Percentiles rank a stretch among this genome's conserved stretches.
phyloP scores from a whole-genome alignment of 2,888 invertebrate genomes.

The Carabus problematicus region DNA sequence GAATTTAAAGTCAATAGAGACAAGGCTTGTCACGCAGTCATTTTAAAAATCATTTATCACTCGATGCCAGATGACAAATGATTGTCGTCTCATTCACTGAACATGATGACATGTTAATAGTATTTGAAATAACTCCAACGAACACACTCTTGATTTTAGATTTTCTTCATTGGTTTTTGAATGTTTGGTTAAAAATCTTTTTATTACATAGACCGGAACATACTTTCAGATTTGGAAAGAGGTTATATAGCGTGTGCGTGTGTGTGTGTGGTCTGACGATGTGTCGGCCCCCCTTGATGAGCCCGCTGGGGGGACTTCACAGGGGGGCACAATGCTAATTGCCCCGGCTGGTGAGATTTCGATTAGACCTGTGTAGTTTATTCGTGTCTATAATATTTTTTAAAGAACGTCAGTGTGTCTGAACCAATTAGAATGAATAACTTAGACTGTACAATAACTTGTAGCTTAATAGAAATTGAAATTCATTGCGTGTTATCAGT shows the following conservation, averaged over 20 bases:
- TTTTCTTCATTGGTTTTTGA: not conserved
- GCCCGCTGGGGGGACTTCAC: conserved; percentile 22
- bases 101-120: conserved; percentile 41
- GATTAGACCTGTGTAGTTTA: not conserved
- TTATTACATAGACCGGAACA: conserved; percentile 1
- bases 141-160: too few species aligned
- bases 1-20: conserved; percentile 35
- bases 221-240: too few species aligned
- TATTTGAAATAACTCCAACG: too few species aligned
- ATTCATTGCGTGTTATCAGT: too few species aligned
- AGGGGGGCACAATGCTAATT: conserved; percentile 35
- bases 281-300: conserved; percentile 35
- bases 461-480: too few species aligned
- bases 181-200: not conserved
- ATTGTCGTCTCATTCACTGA: conserved; percentile 10
- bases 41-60: conserved; percentile 39
- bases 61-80: conserved; percentile 36
- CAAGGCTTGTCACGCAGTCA: conserved; percentile 36
- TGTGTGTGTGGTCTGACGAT: conserved; percentile 36
- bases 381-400: not conserved
- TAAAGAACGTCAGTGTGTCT: not conserved
- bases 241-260: not conserved
- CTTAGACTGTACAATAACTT: too few species aligned
- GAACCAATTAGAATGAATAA: too few species aligned
- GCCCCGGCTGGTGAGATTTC: conserved; percentile 16